Evolutionary conservation across 2,113 vertebrate species (phyloP), one percentile per base, ranked within the genome.

Genomic region (Nematolebias whitei): DNA sequence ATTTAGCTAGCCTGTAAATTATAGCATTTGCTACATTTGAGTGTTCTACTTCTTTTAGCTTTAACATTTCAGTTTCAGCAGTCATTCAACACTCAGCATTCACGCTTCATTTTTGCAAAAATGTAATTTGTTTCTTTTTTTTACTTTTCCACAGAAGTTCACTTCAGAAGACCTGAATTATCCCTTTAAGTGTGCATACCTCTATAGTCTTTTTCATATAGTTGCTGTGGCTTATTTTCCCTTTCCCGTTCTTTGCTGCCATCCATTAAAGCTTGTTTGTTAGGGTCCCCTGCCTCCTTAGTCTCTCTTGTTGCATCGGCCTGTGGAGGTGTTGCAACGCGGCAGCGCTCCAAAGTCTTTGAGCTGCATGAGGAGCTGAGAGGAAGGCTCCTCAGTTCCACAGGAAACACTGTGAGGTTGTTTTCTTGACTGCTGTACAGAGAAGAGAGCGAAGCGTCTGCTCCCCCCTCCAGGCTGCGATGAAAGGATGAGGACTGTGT

Each of bases 221-320:
- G 82, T 38, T 74, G 74, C 56, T 62, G 87, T 44, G 79, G 56
- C 88, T 87, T 89, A 19, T 82, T 86, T 26, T 88, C 84, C 50
- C 62, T 71, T 70, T 89, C 79, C 77, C 75, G 71, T 76, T 90
- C 87, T 24, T 74, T 53, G 51, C 58, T 58, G 20, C 68, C 55
- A 35, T 74, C 68, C 8, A 65, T 90, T 38, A 82, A 73, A 63
- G 71, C 67, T 12, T 69, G 76, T 22, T 85, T 80, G 40, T 90
- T 90, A 41, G 93, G 91, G 64, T 92, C 92, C 69, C 52, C 58
- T 43, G 41, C 32, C 8, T 47, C 69, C 66, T 62, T 29, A 8
- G 53, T 44, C 32, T 74, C 74, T 63, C 56, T 82, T 26, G 43
- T 23, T 16, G 69, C 66, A 41, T 76, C 63, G 23, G 71, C 52